phyloP scores from a whole-genome alignment of 2,888 invertebrate genomes.

The Eristalinus sepulchralis region DNA sequence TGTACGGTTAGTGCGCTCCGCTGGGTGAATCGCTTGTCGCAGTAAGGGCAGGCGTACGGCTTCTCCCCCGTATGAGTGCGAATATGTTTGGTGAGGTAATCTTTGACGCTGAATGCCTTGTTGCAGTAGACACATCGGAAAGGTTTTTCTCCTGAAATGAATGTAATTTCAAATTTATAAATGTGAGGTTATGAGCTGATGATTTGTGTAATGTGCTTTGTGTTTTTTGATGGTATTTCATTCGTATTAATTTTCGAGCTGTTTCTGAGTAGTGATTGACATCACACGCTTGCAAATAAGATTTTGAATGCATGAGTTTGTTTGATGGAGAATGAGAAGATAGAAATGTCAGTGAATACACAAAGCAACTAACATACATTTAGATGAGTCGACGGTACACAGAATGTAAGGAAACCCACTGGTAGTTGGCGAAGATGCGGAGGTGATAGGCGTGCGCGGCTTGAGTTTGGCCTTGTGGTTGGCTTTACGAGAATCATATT shows the following conservation, averaged over 20 bases:
- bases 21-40: slow-evolving; percentile 80
- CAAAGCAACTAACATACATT: not conserved
- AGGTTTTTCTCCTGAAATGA: slow-evolving; percentile 78
- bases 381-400: not conserved
- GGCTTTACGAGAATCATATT: too few species aligned
- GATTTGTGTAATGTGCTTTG: not conserved
- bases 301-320: not conserved
- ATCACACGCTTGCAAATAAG: not conserved
- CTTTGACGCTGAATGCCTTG: slow-evolving; percentile 80
- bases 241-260: not conserved
- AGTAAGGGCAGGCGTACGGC: slow-evolving; percentile 79
- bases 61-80: slow-evolving; percentile 80
- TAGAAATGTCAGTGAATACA: not conserved
- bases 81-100: slow-evolving; percentile 80
- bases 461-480: not conserved
- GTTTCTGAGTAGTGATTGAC: not conserved
- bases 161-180: not conserved
- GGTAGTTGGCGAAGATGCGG: not conserved
- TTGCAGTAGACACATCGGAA: slow-evolving; percentile 79
- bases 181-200: not conserved
- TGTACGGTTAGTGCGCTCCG: slow-evolving; percentile 80
- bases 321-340: not conserved
- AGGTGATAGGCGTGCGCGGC: not conserved
- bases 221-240: not conserved
- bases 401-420: not conserved